phyloP scores from a whole-genome alignment of 2,888 invertebrate genomes.

The Rhamnusium bicolor region DNA sequence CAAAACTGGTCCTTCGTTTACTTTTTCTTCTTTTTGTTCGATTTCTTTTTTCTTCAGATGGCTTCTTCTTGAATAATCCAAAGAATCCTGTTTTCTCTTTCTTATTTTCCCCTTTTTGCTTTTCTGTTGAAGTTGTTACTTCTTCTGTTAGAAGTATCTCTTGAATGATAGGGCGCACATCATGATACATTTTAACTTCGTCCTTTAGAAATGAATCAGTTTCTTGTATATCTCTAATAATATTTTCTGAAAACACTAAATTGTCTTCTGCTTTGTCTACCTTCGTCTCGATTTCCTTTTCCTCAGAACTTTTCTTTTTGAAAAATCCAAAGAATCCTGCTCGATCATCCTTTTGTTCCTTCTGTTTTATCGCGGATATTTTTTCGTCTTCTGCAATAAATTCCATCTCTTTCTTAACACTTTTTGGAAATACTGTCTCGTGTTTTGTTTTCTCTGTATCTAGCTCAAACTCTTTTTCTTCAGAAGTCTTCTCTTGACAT shows the following conservation, averaged over 20 bases:
- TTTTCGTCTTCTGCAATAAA: too few relatives aligned
- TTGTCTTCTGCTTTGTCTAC: constrained; percentile 26
- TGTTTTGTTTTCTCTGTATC: too few relatives aligned
- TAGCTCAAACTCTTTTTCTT: neutral
- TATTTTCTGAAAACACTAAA: constrained; percentile 24
- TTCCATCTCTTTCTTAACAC: too few relatives aligned
- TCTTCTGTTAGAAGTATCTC: neutral
- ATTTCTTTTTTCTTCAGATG: constrained; percentile 34
- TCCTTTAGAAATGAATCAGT: constrained; percentile 42
- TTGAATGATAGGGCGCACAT: constrained; percentile 43
- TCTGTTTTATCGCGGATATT: neutral
- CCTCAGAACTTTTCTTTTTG: constrained; percentile 41
- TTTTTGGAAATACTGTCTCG: too few relatives aligned
- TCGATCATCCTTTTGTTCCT: constrained; percentile 20
- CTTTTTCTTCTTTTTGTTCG: neutral
- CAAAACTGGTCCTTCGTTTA: neutral
- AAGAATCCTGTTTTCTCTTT: constrained; percentile 24
- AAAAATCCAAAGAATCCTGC: constrained; percentile 53
- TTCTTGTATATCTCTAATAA: constrained; percentile 34
- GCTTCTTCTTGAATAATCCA: constrained; percentile 49
- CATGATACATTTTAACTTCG: constrained; percentile 53
- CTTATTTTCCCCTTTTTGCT: neutral
- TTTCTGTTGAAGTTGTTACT: neutral
- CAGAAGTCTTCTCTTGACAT: neutral
- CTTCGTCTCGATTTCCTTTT: constrained; percentile 14